Evolutionary conservation across 92 coral and sea anemone genomes (phyloP).

Genomic region (Epizoanthus rinbou): DNA sequence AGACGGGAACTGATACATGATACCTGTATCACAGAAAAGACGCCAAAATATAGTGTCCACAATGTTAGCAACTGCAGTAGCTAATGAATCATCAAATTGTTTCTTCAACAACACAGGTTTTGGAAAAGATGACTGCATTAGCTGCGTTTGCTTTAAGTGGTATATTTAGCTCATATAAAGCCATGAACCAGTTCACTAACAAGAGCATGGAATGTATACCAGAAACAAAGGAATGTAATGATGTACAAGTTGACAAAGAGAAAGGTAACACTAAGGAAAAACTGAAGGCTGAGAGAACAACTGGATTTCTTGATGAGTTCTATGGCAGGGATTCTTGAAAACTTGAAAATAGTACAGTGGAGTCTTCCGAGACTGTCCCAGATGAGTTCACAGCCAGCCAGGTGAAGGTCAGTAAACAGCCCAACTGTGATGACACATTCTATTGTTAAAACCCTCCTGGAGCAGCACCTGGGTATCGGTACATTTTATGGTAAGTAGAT

Average conservation of each 20-base stretch:
- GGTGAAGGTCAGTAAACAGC: not conserved
- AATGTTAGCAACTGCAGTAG: constrained; percentile 18
- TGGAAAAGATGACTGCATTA: constrained; percentile 71
- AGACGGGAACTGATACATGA: not conserved
- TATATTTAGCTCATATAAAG: constrained; percentile 55
- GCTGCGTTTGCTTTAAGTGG: constrained; percentile 81
- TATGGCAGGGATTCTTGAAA: too few relatives aligned
- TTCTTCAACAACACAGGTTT: constrained; percentile 51
- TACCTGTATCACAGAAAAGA: not conserved
- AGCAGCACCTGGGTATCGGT: constrained; percentile 80
- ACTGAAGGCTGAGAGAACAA: too few relatives aligned
- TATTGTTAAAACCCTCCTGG: constrained; percentile 77
- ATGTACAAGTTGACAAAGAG: not conserved
- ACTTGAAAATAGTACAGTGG: too few relatives aligned
- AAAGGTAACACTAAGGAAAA: not conserved
- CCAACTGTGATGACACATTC: constrained; percentile 49
- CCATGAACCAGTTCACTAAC: not conserved
- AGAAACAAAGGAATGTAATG: too few relatives aligned
- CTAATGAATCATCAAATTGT: constrained; percentile 17
- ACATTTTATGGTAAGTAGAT: constrained; percentile 81
- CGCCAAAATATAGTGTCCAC: not conserved
- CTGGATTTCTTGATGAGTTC: too few relatives aligned
- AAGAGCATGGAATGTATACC: too few relatives aligned
- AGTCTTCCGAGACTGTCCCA: not conserved
- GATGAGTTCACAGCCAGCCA: not conserved